Conservation (phyloP, 2,888 invertebrate species). For the Leucophora obtusa region DNA sequence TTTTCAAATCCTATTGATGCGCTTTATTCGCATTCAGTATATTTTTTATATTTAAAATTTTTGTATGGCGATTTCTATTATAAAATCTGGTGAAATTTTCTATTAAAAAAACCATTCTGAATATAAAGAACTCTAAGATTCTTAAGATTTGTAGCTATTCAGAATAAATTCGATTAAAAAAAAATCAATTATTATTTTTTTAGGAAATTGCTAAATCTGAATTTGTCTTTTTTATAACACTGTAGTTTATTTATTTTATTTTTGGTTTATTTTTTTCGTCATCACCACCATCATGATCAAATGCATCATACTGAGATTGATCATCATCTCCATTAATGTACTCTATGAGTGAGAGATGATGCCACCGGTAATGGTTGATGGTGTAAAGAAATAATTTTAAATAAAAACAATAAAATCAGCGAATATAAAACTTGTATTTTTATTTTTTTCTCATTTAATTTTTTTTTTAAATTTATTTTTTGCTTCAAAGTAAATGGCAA, state of each 20-base stretch:
- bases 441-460: not conserved
- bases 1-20: no score
- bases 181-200: no score
- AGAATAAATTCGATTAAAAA: no score
- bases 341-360: constrained; percentile 17
- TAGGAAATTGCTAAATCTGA: no score
- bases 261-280: constrained; percentile 1
- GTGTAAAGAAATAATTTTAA: constrained; percentile 8
- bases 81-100: no score
- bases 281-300: not conserved
- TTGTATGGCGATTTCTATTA: no score
- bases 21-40: no score
- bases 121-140: no score
- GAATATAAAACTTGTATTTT: constrained; percentile 15
- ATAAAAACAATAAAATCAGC: not conserved
- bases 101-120: no score
- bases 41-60: no score
- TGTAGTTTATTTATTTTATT: not conserved
- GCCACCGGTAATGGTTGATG: constrained; percentile 26
- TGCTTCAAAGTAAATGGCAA: constrained; percentile 15
- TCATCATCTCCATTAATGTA: constrained; percentile 1
- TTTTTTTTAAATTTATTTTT: not conserved
- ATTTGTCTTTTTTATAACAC: no score
- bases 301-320: not conserved
- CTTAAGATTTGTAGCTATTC: no score